phyloP scores from a whole-genome alignment of 1,140 invertebrate species.

The Drosophila athabasca region DNA sequence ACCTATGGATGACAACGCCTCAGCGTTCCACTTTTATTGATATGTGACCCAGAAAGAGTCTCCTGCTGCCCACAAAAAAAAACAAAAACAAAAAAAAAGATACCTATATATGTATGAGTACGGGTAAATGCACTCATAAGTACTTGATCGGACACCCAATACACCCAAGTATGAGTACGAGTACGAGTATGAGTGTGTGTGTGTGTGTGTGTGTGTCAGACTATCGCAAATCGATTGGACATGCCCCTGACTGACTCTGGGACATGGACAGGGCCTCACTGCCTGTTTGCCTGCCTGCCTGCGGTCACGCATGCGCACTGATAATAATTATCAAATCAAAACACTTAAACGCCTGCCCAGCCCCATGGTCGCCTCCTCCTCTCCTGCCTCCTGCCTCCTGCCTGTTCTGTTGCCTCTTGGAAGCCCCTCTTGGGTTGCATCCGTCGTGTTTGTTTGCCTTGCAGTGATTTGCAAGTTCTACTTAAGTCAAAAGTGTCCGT shows the following conservation, averaged over 20 bases:
- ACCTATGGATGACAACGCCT: constrained; percentile 61
- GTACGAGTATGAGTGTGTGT: neutral
- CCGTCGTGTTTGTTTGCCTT: constrained; percentile 77
- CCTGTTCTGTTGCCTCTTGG: neutral
- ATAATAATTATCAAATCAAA: constrained; percentile 84
- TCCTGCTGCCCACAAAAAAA: neutral
- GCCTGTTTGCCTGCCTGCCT: constrained; percentile 25
- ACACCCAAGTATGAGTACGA: neutral
- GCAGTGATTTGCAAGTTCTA: constrained; percentile 79
- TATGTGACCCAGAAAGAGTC: constrained; percentile 70
- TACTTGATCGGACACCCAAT: constrained; percentile 10
- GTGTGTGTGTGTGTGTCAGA: constrained; percentile 10
- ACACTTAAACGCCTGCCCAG: constrained; percentile 78
- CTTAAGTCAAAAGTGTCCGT: constrained; percentile 69
- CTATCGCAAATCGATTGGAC: constrained; percentile 74
- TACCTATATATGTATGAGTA: constrained; percentile 1
- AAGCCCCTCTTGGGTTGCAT: constrained; percentile 4
- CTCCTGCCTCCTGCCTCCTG: neutral
- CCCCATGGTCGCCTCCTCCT: constrained; percentile 53
- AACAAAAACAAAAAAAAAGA: neutral
- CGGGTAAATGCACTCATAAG: neutral
- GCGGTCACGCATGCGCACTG: constrained; percentile 78
- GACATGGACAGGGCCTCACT: neutral
- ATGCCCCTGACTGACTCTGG: constrained; percentile 30
- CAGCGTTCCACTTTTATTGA: constrained; percentile 66